A percentile compares a stretch with the other conserved stretches of the same genome.
Conservation (phyloP, 2,113 vertebrate genomes). For the Heptranchias perlo region DNA sequence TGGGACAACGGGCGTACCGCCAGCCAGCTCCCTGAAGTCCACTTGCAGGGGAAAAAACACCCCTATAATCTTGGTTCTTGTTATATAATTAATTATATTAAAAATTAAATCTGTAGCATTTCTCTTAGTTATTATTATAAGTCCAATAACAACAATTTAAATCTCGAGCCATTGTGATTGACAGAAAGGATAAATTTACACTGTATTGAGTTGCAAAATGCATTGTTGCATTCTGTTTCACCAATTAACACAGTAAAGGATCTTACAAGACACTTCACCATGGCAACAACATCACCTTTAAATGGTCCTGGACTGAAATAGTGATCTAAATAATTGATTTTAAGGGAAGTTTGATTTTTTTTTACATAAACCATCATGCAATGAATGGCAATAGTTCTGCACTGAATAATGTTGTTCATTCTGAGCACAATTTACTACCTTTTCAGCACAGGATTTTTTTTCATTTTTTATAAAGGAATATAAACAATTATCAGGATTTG, state of each 20-base stretch:
- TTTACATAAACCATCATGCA: background rate
- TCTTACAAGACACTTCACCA: constrained; percentile 15
- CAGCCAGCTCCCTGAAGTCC: background rate
- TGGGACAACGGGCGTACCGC: no score
- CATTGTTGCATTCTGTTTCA: background rate
- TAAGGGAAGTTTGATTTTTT: background rate
- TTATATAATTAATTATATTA: background rate
- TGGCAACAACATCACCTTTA: constrained; percentile 15
- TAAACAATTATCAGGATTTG: background rate
- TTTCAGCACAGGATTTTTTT: background rate
- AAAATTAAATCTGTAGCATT: background rate
- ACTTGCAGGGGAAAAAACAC: background rate
- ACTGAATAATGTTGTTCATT: background rate
- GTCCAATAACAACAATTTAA: background rate
- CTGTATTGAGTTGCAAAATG: background rate
- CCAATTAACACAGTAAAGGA: background rate
- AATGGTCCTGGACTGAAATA: constrained; percentile 24
- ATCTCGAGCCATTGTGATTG: background rate
- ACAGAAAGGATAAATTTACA: background rate
- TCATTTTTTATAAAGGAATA: background rate
- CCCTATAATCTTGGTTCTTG: background rate
- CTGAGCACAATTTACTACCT: background rate
- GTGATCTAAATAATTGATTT: constrained; percentile 35
- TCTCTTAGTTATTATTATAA: background rate
- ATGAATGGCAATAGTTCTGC: background rate